Percentiles rank a stretch among this genome's conserved stretches.
Conservation (phyloP, 2,797 vertebrate species). For the Lepilemur ruficaudatus region DNA sequence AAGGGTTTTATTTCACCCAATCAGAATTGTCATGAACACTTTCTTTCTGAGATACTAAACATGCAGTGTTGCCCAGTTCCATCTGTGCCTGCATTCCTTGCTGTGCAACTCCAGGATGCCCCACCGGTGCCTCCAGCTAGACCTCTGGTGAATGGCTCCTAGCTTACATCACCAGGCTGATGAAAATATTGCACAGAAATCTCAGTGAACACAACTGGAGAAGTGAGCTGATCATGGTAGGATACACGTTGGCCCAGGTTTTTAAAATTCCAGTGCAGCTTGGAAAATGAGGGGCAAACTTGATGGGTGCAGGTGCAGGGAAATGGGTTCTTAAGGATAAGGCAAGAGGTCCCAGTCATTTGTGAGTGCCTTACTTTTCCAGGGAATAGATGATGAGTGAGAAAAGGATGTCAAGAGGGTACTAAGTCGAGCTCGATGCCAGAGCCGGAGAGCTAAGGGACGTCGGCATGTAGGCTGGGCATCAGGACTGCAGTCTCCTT, state of each 20-base stretch:
- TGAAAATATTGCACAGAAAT: neutral
- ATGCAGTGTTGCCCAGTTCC: neutral
- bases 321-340: neutral
- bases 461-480: neutral
- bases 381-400: neutral
- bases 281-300: neutral
- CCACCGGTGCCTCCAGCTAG: neutral
- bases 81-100: neutral
- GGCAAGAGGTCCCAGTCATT: neutral
- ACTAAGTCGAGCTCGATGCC: neutral
- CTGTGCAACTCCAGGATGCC: neutral
- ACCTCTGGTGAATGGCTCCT: neutral
- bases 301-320: rapidly evolving
- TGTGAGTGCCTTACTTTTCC: neutral
- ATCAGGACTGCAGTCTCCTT: neutral
- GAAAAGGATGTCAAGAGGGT: neutral
- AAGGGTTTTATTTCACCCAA: neutral
- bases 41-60: neutral
- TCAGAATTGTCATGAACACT: neutral
- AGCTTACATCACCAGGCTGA: neutral
- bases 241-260: neutral
- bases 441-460: neutral
- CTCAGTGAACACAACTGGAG: neutral
- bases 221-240: neutral
- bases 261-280: neutral